Conservation (phyloP, 2,797 vertebrate genomes). For the Lates japonicus region DNA sequence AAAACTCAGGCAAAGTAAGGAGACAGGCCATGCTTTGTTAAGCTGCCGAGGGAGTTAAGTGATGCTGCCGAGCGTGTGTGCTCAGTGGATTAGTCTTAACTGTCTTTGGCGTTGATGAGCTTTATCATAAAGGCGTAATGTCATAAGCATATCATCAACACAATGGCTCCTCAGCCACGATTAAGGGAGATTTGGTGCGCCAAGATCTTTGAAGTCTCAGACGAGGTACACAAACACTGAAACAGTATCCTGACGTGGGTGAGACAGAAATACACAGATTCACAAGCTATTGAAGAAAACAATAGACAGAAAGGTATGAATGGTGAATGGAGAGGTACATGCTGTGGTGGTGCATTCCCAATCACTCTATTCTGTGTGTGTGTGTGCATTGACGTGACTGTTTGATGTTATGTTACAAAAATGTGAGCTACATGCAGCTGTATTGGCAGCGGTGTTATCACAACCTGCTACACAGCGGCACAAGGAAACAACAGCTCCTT, state of each 20-base stretch:
- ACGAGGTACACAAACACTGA: slow-evolving; percentile 72
- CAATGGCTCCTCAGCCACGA: slow-evolving; percentile 77
- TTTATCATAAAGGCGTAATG: slow-evolving; percentile 81
- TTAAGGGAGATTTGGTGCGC: slow-evolving; percentile 82
- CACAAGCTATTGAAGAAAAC: slow-evolving; percentile 38
- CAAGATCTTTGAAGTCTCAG: slow-evolving; percentile 79
- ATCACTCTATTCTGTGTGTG: slow-evolving; percentile 44
- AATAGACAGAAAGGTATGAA: slow-evolving; percentile 53
- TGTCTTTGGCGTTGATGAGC: slow-evolving; percentile 80
- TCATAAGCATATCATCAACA: slow-evolving; percentile 82
- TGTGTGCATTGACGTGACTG: slow-evolving; percentile 24
- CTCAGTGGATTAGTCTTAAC: slow-evolving; percentile 82
- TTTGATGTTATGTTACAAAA: slow-evolving; percentile 63
- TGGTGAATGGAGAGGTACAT: slow-evolving; percentile 47
- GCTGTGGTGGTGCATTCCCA: slow-evolving; percentile 44
- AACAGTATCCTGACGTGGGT: slow-evolving; percentile 65
- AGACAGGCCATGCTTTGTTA: slow-evolving; percentile 83
- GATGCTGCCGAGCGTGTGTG: slow-evolving; percentile 77
- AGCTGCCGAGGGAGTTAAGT: slow-evolving; percentile 77
- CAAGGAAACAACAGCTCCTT: slow-evolving; percentile 71
- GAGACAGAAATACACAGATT: slow-evolving; percentile 59
- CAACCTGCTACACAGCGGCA: slow-evolving; percentile 51
- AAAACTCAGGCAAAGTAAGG: slow-evolving; percentile 77
- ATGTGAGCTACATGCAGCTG: slow-evolving; percentile 47
- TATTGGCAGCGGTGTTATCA: slow-evolving; percentile 53